Evolutionary conservation across 2,888 invertebrate species (phyloP), one percentile per base, ranked within the genome.

Genomic region (Euclidia mi): DNA sequence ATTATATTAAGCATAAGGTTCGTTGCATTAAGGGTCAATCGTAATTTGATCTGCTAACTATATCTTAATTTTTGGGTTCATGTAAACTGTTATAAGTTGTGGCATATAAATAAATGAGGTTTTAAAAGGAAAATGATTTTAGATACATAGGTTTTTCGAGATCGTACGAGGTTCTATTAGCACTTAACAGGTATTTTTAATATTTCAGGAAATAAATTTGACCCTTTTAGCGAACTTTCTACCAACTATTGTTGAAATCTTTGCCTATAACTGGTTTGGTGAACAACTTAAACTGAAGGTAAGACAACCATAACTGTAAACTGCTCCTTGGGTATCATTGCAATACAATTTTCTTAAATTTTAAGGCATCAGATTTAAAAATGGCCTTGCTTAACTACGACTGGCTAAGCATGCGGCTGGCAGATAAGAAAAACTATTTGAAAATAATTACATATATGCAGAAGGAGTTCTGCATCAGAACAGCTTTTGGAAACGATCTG

Each of bases 271-370:
- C 53, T 84, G 85, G 82, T 87, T 88, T 37, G 92, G 92, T 1
- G 90, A 92, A 59, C 80, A 82, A 47, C 67, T 92, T 11, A 90
- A 87, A 77, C 79, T 72, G 1, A 90, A 88, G 88, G 92, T 92
- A 52, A 56, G 51, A 0, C 18, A 45, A 18, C 53, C 11, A 32
- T 34, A 4, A 20, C 14, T 18, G 2, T n/a, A n/a, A n/a, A n/a
- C n/a, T n/a, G n/a, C n/a, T n/a, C n/a, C n/a, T n/a, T n/a, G n/a
- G n/a, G n/a, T n/a, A n/a, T n/a, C n/a, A n/a, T 40, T 20, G 1
- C 0, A 3, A 0, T 28, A 9, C 9, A 29, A 29, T 29, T 29
- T 7, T 29, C n/a, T 32, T n/a, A n/a, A 12, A n/a, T n/a, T 76
- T 73, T 43, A 56, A 92, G 92, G 76, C 79, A 1, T 56, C 50